Percentiles rank a stretch among this genome's conserved stretches.
phyloP scores from a whole-genome alignment of 1,140 invertebrate genomes.

The Maconellicoccus hirsutus region DNA sequence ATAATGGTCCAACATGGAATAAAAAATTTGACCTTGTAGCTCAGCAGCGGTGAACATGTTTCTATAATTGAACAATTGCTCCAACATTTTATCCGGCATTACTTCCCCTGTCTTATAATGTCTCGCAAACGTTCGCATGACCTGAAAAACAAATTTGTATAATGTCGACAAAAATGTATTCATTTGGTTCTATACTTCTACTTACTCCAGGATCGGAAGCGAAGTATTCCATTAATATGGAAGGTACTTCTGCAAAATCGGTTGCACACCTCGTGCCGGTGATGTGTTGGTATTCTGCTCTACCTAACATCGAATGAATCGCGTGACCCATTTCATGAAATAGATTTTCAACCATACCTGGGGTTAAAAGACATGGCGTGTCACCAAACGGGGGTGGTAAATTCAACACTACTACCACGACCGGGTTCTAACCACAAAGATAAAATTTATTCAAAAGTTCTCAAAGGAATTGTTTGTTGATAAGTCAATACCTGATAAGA shows the following conservation, averaged over 20 bases:
- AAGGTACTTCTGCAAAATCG: constrained; percentile 97
- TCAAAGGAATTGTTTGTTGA: neutral
- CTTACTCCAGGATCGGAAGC: constrained; percentile 70
- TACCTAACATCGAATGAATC: constrained; percentile 95
- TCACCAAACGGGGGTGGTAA: constrained; percentile 59
- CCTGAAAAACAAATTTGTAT: constrained; percentile 38
- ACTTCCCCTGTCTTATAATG: constrained; percentile 82
- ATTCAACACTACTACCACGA: constrained; percentile 90
- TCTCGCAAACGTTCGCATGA: constrained; percentile 72
- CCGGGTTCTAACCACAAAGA: constrained; percentile 58
- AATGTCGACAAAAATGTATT: neutral
- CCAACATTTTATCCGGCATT: constrained; percentile 62
- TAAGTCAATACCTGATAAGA: constrained; percentile 54
- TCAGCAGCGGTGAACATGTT: constrained; percentile 79
- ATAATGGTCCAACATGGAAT: constrained; percentile 76
- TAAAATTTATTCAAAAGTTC: constrained; percentile 24
- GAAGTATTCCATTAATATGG: constrained; percentile 97
- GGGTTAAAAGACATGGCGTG: constrained; percentile 66
- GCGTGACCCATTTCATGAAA: constrained; percentile 99
- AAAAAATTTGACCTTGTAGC: constrained; percentile 83
- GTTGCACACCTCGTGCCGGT: constrained; percentile 93
- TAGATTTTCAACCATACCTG: constrained; percentile 82
- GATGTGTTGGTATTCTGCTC: constrained; percentile 92
- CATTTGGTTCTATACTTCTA: neutral
- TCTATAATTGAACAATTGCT: constrained; percentile 69